Evolutionary conservation across 2,113 vertebrate species (phyloP).

Genomic region (Neomonachus schauinslandi): DNA sequence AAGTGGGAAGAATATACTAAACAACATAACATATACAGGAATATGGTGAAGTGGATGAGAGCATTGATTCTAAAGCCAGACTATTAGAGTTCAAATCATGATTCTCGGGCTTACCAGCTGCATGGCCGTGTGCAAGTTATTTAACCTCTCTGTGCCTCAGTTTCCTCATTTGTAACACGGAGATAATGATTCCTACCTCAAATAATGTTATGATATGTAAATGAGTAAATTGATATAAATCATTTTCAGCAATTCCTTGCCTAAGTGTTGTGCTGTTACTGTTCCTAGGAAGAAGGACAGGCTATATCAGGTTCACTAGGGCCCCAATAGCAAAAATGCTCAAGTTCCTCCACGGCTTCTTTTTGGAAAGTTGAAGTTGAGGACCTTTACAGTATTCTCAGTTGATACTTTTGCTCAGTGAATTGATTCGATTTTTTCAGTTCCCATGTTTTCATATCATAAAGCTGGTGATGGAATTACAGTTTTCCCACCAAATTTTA

Average conservation of each 20-base stretch:
- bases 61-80: background rate
- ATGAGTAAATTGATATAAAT: slow-evolving; percentile 27
- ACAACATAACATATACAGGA: background rate
- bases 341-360: background rate
- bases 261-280: background rate
- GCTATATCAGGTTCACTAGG: background rate
- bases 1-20: slow-evolving; percentile 31
- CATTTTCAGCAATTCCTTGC: background rate
- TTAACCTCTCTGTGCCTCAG: background rate
- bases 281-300: background rate
- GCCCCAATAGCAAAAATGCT: background rate
- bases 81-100: background rate
- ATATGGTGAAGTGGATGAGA: background rate
- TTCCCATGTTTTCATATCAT: slow-evolving; percentile 47
- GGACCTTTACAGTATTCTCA: background rate
- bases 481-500: slow-evolving; percentile 39
- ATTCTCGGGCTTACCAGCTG: background rate
- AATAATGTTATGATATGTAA: slow-evolving; percentile 8
- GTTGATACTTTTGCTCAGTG: slow-evolving; percentile 42
- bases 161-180: slow-evolving; percentile 32
- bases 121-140: background rate
- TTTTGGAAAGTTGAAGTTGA: slow-evolving; percentile 51
- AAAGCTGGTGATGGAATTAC: slow-evolving; percentile 3
- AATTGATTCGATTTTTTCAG: slow-evolving; percentile 49
- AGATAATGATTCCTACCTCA: background rate